Percentiles rank a stretch among this genome's conserved stretches.
Evolutionary conservation across 2,888 invertebrate species (phyloP).

Genomic region (Spatulosminthurus flaviceps): DNA sequence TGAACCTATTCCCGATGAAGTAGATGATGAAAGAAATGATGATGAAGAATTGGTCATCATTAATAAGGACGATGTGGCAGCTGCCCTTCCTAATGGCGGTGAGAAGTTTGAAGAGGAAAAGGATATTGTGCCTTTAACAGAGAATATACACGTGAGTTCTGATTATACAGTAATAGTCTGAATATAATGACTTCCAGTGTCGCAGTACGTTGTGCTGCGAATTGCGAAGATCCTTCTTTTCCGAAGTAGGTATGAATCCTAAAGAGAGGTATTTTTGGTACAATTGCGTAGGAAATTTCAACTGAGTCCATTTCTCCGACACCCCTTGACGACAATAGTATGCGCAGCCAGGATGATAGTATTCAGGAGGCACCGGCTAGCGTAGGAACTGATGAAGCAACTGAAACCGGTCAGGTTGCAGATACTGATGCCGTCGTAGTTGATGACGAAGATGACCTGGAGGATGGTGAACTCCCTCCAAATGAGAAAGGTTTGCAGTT

Average conservation of each 20-base stretch:
- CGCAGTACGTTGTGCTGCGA: too few species aligned
- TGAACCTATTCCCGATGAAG: neutral
- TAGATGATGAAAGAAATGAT: constrained; percentile 16
- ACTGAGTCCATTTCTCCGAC: constrained; percentile 60
- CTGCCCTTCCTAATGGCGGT: constrained; percentile 5
- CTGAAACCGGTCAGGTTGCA: neutral
- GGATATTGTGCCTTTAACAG: constrained; percentile 42
- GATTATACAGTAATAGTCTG: neutral
- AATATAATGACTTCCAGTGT: too few species aligned
- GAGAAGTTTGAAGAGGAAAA: constrained; percentile 39
- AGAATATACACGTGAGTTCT: constrained; percentile 33
- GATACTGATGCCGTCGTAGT: constrained; percentile 45
- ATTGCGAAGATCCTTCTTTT: too few species aligned
- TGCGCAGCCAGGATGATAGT: constrained; percentile 33
- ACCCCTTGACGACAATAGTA: constrained; percentile 54
- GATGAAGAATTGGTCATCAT: constrained; percentile 23
- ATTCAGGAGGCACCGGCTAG: constrained; percentile 10
- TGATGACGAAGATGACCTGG: constrained; percentile 53
- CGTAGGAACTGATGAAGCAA: neutral
- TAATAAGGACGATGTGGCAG: neutral
- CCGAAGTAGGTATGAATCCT: too few species aligned
- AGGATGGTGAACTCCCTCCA: constrained; percentile 38
- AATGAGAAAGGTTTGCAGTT: neutral
- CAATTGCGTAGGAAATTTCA: constrained; percentile 61
- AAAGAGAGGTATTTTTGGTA: too few species aligned